These are phyloP conservation scores for Elymnias hypermnestra DNA, from an alignment of 1,140 invertebrate genomes.

Conservation along the genomic window DNA sequence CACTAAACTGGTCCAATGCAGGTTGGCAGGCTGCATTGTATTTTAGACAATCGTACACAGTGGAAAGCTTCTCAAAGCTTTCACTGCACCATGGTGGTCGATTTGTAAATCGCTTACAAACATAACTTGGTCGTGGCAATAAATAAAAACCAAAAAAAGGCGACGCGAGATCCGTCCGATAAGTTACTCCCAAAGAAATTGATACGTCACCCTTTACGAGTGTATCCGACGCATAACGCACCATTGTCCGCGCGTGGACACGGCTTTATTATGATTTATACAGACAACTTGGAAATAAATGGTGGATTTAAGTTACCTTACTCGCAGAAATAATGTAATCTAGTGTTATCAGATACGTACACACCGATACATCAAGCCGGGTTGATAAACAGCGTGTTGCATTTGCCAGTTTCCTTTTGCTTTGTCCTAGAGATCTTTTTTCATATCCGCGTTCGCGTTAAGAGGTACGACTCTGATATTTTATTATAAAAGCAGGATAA, in stretches of 20 bases:
- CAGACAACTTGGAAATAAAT: constrained; percentile 16
- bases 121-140: constrained; percentile 16
- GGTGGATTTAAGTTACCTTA: constrained; percentile 14
- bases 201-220: constrained; percentile 44
- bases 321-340: constrained; percentile 13
- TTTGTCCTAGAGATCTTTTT: background rate
- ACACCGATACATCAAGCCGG: background rate
- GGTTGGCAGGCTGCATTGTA: background rate
- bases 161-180: constrained; percentile 28
- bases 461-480: too few species aligned
- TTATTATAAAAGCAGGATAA: too few species aligned
- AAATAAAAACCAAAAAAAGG: constrained; percentile 25
- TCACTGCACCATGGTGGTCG: constrained; percentile 9
- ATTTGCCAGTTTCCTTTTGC: too few species aligned
- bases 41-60: background rate
- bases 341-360: constrained; percentile 7
- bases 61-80: constrained; percentile 2
- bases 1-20: too few species aligned
- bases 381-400: background rate
- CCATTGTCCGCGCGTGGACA: constrained; percentile 32
- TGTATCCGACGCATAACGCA: constrained; percentile 33
- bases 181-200: constrained; percentile 41
- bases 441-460: too few species aligned
- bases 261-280: constrained; percentile 44
- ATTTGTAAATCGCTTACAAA: constrained; percentile 20